Percentiles rank a stretch among this genome's conserved stretches.
These are phyloP conservation scores for Xenopus petersii DNA, from an alignment of 2,797 vertebrate genomes.

Conservation along the genomic window DNA sequence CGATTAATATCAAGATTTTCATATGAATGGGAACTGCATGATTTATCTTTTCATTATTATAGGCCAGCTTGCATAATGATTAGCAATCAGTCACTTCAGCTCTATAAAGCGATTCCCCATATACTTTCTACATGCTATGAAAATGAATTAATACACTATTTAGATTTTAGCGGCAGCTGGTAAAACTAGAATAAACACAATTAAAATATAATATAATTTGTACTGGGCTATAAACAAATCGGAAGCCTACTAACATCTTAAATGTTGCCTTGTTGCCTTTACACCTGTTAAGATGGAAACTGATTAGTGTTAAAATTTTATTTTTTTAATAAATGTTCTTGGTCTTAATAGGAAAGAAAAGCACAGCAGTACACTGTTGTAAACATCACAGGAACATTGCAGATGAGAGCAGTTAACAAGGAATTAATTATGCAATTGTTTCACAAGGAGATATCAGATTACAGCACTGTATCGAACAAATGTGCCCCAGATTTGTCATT, in stretches of 20 bases:
- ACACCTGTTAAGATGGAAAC: no score
- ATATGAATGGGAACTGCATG: conserved; percentile 39
- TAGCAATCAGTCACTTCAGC: conserved; percentile 43
- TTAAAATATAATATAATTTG: conserved; percentile 42
- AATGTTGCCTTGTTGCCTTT: no score
- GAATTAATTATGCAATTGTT: conserved; percentile 38
- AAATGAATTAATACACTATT: conserved; percentile 53
- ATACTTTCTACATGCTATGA: conserved; percentile 37
- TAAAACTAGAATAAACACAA: conserved; percentile 48
- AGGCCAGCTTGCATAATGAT: conserved; percentile 45
- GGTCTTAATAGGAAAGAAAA: conserved; percentile 3
- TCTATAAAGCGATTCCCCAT: conserved; percentile 29
- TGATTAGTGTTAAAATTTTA: no score
- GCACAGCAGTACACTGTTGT: background rate
- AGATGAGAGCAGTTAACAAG: conserved; percentile 31
- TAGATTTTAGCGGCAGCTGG: conserved; percentile 45
- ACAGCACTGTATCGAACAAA: conserved; percentile 24
- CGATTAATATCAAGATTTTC: conserved; percentile 8
- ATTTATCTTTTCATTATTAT: conserved; percentile 49
- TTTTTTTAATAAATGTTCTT: no score
- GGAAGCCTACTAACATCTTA: no score
- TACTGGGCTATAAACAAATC: background rate
- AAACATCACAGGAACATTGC: conserved; percentile 38
- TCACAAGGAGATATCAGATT: conserved; percentile 24
- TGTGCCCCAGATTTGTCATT: conserved; percentile 26